Conservation (phyloP, 1,140 invertebrate genomes). For the Aphelenchoides fujianensis region DNA sequence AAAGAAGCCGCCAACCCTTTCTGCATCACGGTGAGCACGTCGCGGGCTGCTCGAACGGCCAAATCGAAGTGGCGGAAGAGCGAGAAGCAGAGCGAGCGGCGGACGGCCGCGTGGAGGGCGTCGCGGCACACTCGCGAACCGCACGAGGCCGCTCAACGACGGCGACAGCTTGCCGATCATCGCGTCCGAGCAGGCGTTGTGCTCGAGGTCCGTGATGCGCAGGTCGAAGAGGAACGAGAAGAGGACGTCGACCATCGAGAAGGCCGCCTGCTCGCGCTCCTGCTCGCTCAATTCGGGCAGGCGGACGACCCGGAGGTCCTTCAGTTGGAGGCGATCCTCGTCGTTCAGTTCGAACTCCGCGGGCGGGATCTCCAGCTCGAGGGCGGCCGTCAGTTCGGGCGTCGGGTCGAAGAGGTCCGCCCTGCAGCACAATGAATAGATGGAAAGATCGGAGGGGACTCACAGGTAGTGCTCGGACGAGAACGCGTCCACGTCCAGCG, state of each 20-base stretch:
- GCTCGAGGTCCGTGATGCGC: constrained; percentile 75
- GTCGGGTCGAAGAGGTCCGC: constrained; percentile 39
- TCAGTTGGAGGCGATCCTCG: constrained; percentile 30
- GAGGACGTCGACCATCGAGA: constrained; percentile 77
- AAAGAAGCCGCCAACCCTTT: too few relatives aligned
- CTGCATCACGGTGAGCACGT: too few relatives aligned
- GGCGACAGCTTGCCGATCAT: constrained; percentile 78
- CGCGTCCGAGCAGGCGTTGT: constrained; percentile 78
- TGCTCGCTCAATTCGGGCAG: constrained; percentile 62
- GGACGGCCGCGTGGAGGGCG: too few relatives aligned
- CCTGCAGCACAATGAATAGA: constrained; percentile 25
- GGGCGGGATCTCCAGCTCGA: constrained; percentile 31
- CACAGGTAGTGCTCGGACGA: constrained; percentile 76
- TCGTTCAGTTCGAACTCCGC: constrained; percentile 26
- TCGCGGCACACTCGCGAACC: constrained; percentile 69
- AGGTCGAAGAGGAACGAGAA: constrained; percentile 78
- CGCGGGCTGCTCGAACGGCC: too few relatives aligned
- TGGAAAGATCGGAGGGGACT: constrained; percentile 31
- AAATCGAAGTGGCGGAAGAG: too few relatives aligned
- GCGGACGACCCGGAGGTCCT: constrained; percentile 29
- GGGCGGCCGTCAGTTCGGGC: constrained; percentile 27
- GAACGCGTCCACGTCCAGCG: constrained; percentile 72
- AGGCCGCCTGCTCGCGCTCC: constrained; percentile 68
- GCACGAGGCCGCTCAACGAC: constrained; percentile 75
- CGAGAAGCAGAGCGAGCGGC: too few relatives aligned